These are phyloP conservation scores for Petrolisthes cinctipes DNA, from an alignment of 2,888 invertebrate species.

Conservation along the genomic window DNA sequence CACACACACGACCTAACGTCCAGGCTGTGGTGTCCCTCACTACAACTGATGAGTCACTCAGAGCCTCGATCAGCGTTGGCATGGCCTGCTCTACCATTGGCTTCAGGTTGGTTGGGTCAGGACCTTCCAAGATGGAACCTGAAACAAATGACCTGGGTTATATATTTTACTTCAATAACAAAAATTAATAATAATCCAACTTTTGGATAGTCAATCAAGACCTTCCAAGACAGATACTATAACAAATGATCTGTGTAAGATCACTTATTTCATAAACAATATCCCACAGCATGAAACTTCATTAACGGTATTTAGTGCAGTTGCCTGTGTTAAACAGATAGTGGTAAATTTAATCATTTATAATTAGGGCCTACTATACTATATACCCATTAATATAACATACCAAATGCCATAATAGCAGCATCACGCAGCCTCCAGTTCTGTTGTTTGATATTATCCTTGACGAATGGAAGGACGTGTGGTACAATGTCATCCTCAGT, in stretches of 20 bases:
- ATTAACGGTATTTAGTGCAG: too few relatives aligned
- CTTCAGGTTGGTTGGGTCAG: conserved; percentile 87
- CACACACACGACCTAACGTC: conserved; percentile 98
- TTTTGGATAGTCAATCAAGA: too few relatives aligned
- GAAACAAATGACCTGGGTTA: conserved; percentile 65
- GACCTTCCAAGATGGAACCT: conserved; percentile 86
- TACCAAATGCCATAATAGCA: conserved; percentile 97
- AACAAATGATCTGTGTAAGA: too few relatives aligned
- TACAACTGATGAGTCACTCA: conserved; percentile 93
- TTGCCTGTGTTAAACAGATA: too few relatives aligned
- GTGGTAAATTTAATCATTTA: too few relatives aligned
- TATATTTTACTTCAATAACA: too few relatives aligned
- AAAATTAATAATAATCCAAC: too few relatives aligned
- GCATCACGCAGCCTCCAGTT: conserved; percentile 96
- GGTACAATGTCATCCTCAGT: conserved; percentile 98
- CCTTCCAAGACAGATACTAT: too few relatives aligned
- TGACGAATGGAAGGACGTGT: conserved; percentile 95
- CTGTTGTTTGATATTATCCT: conserved; percentile 84
- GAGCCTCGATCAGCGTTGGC: conserved; percentile 92
- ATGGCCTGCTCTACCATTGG: conserved; percentile 96
- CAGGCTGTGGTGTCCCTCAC: conserved; percentile 98
- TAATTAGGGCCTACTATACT: too few relatives aligned
- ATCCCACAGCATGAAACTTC: background rate
- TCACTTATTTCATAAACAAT: background rate
- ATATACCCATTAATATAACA: conserved; percentile 59